A percentile compares a stretch with the other conserved stretches of the same genome.
phyloP scores from a whole-genome alignment of 2,797 vertebrate species.

The Microctenopoma steveboyesi region DNA sequence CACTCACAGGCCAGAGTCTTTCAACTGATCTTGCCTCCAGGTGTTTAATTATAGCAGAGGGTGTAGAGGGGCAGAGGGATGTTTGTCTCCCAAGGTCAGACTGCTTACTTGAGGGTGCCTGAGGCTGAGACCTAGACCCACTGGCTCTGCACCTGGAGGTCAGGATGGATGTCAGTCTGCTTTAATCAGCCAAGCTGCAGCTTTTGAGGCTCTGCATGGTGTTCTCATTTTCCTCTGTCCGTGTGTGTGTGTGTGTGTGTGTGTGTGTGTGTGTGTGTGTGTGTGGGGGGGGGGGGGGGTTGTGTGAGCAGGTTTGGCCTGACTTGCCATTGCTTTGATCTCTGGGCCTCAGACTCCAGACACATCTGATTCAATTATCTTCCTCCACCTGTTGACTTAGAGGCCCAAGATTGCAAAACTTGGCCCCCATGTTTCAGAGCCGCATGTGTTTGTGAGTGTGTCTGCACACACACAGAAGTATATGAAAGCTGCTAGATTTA shows the following conservation, averaged over 20 bases:
- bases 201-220: conserved; percentile 72
- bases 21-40: conserved; percentile 62
- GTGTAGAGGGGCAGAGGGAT: conserved; percentile 45
- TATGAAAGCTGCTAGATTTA: conserved; percentile 11
- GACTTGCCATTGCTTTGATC: conserved; percentile 83
- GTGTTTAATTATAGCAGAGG: conserved; percentile 55
- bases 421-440: conserved; percentile 69
- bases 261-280: conserved; percentile 39
- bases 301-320: conserved; percentile 52
- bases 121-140: conserved; percentile 62
- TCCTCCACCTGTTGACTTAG: conserved; percentile 87
- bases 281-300: too few relatives aligned
- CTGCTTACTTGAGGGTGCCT: conserved; percentile 64
- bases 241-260: conserved; percentile 31
- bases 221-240: conserved; percentile 61
- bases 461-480: conserved; percentile 1
- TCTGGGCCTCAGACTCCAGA: conserved; percentile 80
- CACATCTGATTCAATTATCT: conserved; percentile 87
- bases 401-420: conserved; percentile 79
- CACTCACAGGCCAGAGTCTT: conserved; percentile 15
- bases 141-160: conserved; percentile 81
- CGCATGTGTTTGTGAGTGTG: conserved; percentile 51
- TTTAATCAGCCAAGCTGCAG: conserved; percentile 80
- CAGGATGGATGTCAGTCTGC: conserved; percentile 77
- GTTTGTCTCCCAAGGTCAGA: conserved; percentile 72